Percentiles rank a stretch among this genome's conserved stretches.
These are phyloP conservation scores for Holothuria leucospilota DNA, from an alignment of 53 echinoderm and acorn worm genomes.

Conservation along the genomic window DNA sequence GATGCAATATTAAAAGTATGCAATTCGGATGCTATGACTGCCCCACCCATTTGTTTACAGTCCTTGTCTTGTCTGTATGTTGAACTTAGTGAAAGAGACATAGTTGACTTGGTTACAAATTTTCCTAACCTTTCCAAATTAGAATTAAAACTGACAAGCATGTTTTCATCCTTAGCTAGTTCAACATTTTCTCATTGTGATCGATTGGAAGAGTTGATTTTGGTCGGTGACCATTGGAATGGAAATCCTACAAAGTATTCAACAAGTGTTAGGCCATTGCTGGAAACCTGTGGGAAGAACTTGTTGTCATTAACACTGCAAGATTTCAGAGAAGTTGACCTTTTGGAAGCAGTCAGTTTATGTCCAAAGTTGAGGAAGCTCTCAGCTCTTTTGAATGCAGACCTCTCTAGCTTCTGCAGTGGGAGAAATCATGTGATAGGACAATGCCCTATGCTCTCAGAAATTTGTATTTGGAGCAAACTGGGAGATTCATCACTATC, in stretches of 20 bases:
- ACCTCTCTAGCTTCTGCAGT: neutral
- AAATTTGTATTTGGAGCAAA: slow-evolving; percentile 34
- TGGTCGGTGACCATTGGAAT: neutral
- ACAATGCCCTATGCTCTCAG: neutral
- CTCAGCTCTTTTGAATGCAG: neutral
- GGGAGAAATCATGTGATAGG: neutral
- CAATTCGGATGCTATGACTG: neutral
- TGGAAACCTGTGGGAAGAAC: neutral
- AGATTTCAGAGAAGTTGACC: slow-evolving; percentile 5
- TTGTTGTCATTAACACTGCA: neutral
- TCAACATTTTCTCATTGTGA: neutral
- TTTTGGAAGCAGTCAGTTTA: neutral
- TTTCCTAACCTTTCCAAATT: neutral
- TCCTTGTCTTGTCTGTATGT: slow-evolving; percentile 10
- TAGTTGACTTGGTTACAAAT: neutral
- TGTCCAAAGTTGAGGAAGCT: slow-evolving; percentile 32
- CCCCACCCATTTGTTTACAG: neutral
- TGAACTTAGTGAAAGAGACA: neutral
- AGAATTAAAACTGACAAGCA: neutral
- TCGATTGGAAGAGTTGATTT: neutral
- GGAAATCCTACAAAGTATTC: neutral
- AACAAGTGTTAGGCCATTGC: neutral
- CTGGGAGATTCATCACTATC: slow-evolving; percentile 3
- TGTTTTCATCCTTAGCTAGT: neutral
- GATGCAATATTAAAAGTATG: slow-evolving; percentile 2